Evolutionary conservation across 2,113 vertebrate species (phyloP).

Genomic region (Oxyura jamaicensis): DNA sequence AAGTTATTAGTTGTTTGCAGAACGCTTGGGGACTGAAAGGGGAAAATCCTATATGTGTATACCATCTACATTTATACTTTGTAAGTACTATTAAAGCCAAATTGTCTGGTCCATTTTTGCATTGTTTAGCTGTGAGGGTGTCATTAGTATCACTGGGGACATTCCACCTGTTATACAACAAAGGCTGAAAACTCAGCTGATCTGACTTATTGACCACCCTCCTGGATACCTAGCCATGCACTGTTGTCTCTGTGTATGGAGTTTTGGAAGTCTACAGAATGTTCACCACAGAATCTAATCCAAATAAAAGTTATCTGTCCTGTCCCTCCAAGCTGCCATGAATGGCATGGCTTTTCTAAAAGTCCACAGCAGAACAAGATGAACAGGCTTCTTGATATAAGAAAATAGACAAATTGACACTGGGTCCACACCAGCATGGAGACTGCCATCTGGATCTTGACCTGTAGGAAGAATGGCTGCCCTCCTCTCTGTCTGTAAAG

Average conservation of each 20-base stretch:
- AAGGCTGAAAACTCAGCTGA: background rate
- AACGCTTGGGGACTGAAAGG: background rate
- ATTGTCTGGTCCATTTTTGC: background rate
- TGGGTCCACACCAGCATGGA: background rate
- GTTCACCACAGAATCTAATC: background rate
- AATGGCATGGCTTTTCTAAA: background rate
- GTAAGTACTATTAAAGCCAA: background rate
- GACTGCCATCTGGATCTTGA: background rate
- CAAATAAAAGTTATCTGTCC: background rate
- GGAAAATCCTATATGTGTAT: background rate
- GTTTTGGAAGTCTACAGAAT: background rate
- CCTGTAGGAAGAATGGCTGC: background rate
- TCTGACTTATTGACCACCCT: background rate
- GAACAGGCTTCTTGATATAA: background rate
- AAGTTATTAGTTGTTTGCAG: background rate
- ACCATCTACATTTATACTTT: background rate
- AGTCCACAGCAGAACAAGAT: background rate
- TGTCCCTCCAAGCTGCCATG: background rate
- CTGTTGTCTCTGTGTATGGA: background rate
- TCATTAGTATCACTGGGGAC: background rate
- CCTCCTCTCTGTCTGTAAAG: background rate
- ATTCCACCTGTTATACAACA: background rate
- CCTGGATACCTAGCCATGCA: rapidly evolving
- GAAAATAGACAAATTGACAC: background rate
- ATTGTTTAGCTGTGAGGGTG: background rate